A percentile compares a stretch with the other conserved stretches of the same genome.
Conservation (phyloP, 2,113 vertebrate species). For the Aplodontia rufa region DNA sequence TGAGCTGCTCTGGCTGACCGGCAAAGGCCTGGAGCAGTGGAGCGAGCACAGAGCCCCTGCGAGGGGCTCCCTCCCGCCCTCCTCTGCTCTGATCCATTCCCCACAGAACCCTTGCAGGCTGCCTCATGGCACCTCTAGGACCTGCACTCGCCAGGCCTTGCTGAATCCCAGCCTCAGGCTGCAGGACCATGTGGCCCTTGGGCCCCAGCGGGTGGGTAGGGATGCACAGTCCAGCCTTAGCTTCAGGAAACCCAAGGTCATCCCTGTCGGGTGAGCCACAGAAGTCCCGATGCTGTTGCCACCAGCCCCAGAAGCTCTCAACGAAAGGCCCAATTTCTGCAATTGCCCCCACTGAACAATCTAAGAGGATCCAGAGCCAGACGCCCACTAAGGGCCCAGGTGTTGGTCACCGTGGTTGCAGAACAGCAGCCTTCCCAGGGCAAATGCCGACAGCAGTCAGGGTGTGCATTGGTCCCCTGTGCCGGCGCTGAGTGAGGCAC, state of each 20-base stretch:
- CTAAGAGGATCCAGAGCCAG: neutral
- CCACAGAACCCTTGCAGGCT: no score
- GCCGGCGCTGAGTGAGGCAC: accelerated
- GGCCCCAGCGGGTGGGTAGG: accelerated
- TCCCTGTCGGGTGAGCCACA: accelerated
- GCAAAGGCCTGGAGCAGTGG: neutral
- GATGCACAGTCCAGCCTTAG: neutral
- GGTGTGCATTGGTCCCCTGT: neutral
- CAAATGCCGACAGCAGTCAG: accelerated
- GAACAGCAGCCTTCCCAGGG: accelerated
- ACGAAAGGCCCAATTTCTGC: accelerated
- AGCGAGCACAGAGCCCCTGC: accelerated
- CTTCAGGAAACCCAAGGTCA: neutral
- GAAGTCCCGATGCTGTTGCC: no score
- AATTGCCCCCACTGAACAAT: no score
- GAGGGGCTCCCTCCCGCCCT: neutral
- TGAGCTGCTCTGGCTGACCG: accelerated
- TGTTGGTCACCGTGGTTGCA: accelerated
- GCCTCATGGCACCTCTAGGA: neutral
- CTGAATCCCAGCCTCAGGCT: neutral
- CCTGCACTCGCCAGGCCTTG: accelerated
- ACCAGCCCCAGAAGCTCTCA: no score
- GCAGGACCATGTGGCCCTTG: no score
- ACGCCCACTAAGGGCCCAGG: neutral
- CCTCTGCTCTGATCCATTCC: neutral